Percentiles rank a stretch among this genome's conserved stretches.
phyloP scores from a whole-genome alignment of 2,797 vertebrate genomes.

The Mionectes olivaceus region DNA sequence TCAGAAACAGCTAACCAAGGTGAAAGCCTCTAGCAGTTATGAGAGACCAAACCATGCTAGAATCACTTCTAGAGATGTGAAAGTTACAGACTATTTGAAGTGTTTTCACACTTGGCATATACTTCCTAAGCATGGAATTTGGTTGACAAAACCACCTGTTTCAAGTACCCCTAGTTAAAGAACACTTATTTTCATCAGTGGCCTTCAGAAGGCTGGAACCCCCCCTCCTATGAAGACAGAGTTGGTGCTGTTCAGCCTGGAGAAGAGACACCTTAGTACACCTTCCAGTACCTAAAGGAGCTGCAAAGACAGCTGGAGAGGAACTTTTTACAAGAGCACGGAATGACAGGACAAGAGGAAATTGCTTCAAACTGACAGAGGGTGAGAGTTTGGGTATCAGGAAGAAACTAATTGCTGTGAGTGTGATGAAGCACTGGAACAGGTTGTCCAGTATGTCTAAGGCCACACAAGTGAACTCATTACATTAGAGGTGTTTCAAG shows the following conservation, averaged over 20 bases:
- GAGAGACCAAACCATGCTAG: not conserved
- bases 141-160: not conserved
- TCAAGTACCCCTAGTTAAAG: not conserved
- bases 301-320: not conserved
- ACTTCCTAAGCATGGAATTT: not conserved
- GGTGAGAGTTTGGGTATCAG: not conserved
- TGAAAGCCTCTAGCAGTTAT: not conserved
- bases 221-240: fast-evolving
- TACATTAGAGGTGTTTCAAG: no score
- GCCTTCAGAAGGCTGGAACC: not conserved
- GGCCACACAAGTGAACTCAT: no score
- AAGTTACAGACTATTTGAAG: not conserved
- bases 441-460: not conserved
- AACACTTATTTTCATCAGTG: not conserved
- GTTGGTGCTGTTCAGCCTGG: not conserved
- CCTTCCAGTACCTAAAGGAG: not conserved
- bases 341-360: fast-evolving
- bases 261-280: not conserved
- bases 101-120: not conserved
- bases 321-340: not conserved
- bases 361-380: not conserved
- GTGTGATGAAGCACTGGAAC: not conserved
- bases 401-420: not conserved
- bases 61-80: not conserved
- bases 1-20: not conserved